Evolutionary conservation across 2,888 invertebrate genomes (phyloP), one percentile per base, ranked within the genome.

Genomic region (Trachelus iudaicus): DNA sequence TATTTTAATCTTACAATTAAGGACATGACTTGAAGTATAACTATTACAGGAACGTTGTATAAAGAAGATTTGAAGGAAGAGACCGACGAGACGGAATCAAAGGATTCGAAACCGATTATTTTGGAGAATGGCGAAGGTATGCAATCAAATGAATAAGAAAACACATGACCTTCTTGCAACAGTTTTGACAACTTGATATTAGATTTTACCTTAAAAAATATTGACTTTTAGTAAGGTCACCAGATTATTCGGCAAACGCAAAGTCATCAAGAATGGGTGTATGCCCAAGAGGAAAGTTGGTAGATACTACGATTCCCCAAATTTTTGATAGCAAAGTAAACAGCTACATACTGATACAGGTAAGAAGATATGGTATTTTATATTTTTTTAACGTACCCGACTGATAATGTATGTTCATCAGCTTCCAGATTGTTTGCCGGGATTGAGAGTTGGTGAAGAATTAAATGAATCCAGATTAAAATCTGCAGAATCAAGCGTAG

Each of bases 391-490:
- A 33, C 69, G 12, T 15, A 30, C 69, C 11, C 9, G 6, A 0
- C 6, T 35, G 34, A 75, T 80, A 34, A 40, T 15, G 40, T 40
- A 4, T 79, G 31, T 23, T 79, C 76, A 11, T 35, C 56, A 92
- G 92, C 87, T 92, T 83, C 91, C 92, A 79, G 89, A 89, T 79
- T 89, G 89, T 79, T 87, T 92, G 74, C 92, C 92, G 73, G 88
- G 90, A 56, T 81, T 90, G 56, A 83, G 82, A 82, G 79, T 84
- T 30, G 87, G 82, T 56, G 86, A 85, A 40, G 88, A 89, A 30
- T 75, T 75, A 71, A 81, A 78, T 30, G 86, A 88, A 73, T 81
- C 83, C 56, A 76, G 75, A 74, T 31, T 23, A 30, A 77, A 80
- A 79, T 69, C 68, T 83, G 31, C 83, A 77, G 77, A 79, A 73